Conservation (phyloP, 1,140 invertebrate genomes). For the Saccostrea echinata region DNA sequence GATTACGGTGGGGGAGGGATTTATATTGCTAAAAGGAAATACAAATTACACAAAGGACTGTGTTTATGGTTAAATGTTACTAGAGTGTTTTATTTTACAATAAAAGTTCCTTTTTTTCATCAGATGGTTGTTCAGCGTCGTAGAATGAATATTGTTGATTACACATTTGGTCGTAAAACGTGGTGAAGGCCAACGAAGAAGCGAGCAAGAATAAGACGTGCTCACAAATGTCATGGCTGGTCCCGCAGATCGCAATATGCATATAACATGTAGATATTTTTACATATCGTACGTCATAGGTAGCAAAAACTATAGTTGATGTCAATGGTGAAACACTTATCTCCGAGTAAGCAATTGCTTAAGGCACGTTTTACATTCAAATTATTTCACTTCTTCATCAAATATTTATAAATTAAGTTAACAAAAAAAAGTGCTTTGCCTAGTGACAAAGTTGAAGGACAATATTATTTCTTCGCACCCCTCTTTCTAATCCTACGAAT, state of each 20-base stretch:
- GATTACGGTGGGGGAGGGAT: neutral
- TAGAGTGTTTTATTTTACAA: neutral
- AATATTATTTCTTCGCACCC: too few relatives aligned
- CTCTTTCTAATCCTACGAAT: too few relatives aligned
- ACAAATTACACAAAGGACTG: neutral
- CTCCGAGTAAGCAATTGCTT: too few relatives aligned
- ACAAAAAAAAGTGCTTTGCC: too few relatives aligned
- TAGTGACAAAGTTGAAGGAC: too few relatives aligned
- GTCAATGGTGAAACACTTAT: neutral
- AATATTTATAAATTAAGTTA: too few relatives aligned
- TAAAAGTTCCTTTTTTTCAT: too few relatives aligned
- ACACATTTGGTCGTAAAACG: neutral
- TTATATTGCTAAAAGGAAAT: neutral
- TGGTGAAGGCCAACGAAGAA: neutral
- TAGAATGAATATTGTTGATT: too few relatives aligned
- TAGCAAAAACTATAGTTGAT: neutral
- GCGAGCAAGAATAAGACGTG: neutral
- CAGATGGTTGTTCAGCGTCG: too few relatives aligned
- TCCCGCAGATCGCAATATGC: neutral
- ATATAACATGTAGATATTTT: neutral
- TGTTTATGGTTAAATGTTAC: neutral
- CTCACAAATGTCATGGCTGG: constrained; percentile 18
- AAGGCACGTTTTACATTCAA: too few relatives aligned
- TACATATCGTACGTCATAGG: neutral
- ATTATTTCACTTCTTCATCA: too few relatives aligned